Conservation (phyloP, 1,140 invertebrate species). For the Calosoma granatense region DNA sequence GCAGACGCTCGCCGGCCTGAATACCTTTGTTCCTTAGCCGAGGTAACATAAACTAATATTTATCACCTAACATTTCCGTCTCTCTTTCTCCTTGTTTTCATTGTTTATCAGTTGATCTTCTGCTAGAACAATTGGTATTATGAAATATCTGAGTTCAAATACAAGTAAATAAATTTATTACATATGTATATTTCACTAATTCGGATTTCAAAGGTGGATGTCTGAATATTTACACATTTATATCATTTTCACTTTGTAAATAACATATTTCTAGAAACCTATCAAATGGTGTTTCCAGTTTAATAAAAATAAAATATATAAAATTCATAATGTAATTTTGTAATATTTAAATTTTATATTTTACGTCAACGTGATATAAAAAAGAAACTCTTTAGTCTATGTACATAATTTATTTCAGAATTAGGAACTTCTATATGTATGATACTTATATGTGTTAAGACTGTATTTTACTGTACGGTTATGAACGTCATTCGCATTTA, state of each 20-base stretch:
- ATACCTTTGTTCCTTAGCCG: neutral
- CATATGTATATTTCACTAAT: neutral
- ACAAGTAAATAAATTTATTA: conserved; percentile 9
- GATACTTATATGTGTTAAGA: conserved; percentile 16
- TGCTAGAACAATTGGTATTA: neutral
- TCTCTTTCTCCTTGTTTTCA: neutral
- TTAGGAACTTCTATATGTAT: conserved; percentile 20
- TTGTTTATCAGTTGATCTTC: conserved; percentile 7
- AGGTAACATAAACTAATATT: neutral
- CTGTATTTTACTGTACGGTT: conserved; percentile 5
- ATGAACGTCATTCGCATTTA: neutral
- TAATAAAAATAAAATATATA: conserved; percentile 16
- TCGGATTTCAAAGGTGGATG: neutral
- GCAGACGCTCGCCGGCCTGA: conserved; percentile 15
- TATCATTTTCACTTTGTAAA: conserved; percentile 6
- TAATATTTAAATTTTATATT: conserved; percentile 22
- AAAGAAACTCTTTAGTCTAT: conserved; percentile 18
- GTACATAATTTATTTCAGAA: conserved; percentile 29
- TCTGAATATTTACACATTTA: conserved; percentile 3
- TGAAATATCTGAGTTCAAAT: conserved; percentile 1
- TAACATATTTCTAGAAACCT: conserved; percentile 9
- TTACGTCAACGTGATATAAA: conserved; percentile 15
- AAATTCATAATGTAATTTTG: conserved; percentile 17
- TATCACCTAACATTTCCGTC: neutral
- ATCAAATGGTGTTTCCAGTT: conserved; percentile 9